Evolutionary conservation across 2,888 invertebrate genomes (phyloP).

Genomic region (Boloria euphrosyne): DNA sequence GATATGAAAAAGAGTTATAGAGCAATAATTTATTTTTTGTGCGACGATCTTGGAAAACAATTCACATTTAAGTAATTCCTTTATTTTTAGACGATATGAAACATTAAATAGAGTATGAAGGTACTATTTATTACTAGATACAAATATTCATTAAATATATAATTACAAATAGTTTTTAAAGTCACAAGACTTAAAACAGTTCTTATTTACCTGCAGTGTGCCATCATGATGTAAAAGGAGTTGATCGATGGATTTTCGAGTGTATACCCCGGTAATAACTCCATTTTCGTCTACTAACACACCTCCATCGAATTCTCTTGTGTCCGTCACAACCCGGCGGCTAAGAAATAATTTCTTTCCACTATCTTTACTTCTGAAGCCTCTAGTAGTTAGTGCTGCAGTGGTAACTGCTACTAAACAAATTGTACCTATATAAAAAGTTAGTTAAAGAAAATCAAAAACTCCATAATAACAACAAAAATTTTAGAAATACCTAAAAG

Average conservation of each 20-base stretch:
- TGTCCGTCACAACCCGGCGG: conserved; percentile 74
- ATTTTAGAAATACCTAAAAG: conserved; percentile 26
- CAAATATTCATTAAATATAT: background rate
- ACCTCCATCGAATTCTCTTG: conserved; percentile 80
- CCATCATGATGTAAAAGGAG: conserved; percentile 48
- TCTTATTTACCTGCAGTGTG: conserved; percentile 35
- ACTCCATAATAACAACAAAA: background rate
- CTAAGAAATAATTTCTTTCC: conserved; percentile 65
- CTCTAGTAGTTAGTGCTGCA: conserved; percentile 41
- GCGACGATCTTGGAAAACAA: no score
- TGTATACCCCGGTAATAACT: conserved; percentile 79
- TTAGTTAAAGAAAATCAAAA: background rate
- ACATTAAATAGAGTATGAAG: no score
- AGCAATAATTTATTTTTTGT: no score
- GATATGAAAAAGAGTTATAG: no score
- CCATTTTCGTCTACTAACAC: conserved; percentile 83
- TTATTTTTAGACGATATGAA: no score
- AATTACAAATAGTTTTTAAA: background rate
- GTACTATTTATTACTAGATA: no score
- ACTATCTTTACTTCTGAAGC: conserved; percentile 41
- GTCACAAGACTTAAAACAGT: background rate
- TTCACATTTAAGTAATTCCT: no score
- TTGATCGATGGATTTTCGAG: conserved; percentile 65
- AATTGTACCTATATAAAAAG: conserved; percentile 12
- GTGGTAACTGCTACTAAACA: conserved; percentile 22